A percentile compares a stretch with the other conserved stretches of the same genome.
Evolutionary conservation across 2,113 vertebrate genomes (phyloP).

Genomic region (Bubo blakistoni): DNA sequence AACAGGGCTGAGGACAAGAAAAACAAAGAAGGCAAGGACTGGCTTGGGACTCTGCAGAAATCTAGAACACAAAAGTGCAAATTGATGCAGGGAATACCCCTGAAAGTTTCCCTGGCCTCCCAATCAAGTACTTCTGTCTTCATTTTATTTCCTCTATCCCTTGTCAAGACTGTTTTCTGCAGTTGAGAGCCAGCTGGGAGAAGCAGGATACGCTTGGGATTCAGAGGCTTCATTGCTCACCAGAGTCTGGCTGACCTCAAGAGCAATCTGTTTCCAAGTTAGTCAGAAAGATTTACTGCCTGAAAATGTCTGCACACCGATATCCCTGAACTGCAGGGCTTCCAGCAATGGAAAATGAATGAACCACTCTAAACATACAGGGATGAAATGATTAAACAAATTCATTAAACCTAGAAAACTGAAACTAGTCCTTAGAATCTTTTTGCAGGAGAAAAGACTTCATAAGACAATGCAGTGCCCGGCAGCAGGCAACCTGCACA

Average conservation of each 20-base stretch:
- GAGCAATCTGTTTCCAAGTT: background rate
- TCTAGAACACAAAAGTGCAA: background rate
- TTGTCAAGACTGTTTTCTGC: background rate
- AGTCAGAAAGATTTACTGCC: background rate
- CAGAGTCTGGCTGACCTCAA: background rate
- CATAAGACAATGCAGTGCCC: background rate
- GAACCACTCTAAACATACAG: background rate
- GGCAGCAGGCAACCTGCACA: background rate
- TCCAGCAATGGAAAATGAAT: background rate
- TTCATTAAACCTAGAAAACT: background rate
- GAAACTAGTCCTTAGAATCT: background rate
- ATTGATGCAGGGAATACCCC: background rate
- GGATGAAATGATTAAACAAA: background rate
- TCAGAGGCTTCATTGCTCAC: background rate
- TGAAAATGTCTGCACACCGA: background rate
- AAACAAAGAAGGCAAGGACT: background rate
- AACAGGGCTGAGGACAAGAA: background rate
- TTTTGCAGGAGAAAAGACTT: background rate
- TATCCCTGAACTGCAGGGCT: background rate
- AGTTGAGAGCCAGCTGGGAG: background rate
- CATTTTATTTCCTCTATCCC: background rate
- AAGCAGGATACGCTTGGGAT: background rate
- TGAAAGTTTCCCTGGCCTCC: background rate
- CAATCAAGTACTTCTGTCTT: background rate
- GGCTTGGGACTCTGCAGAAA: background rate